Conservation (phyloP, 1,140 invertebrate species). For the Parasteatoda tepidariorum region DNA sequence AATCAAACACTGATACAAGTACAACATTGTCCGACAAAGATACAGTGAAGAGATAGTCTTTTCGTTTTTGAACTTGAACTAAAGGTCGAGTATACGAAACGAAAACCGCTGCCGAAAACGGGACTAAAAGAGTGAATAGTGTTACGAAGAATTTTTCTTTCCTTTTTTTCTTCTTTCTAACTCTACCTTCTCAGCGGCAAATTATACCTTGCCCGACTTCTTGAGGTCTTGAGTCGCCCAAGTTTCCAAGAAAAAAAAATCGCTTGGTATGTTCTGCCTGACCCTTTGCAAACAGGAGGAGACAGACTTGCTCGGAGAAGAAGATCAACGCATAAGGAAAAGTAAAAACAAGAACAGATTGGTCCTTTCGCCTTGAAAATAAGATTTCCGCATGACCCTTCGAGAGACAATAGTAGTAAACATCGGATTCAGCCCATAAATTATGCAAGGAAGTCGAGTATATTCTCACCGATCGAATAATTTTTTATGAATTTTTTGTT, state of each 20-base stretch:
- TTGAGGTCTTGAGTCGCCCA: constrained; percentile 2
- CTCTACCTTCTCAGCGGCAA: not conserved
- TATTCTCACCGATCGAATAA: not conserved
- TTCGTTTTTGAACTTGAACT: constrained; percentile 30
- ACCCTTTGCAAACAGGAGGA: not conserved
- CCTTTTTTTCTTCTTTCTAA: not conserved
- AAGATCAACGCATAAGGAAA: not conserved
- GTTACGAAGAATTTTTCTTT: not conserved
- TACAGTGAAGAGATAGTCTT: constrained; percentile 5
- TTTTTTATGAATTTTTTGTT: not conserved
- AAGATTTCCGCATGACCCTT: not conserved
- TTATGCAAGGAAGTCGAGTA: not conserved
- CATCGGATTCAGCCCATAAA: not conserved
- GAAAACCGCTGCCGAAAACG: constrained; percentile 21
- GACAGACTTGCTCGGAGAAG: too few relatives aligned
- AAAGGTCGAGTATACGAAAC: constrained; percentile 5
- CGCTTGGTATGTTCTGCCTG: not conserved
- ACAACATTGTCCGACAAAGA: constrained; percentile 8
- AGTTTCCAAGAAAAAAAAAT: not conserved
- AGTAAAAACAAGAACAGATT: not conserved
- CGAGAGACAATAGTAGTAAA: not conserved
- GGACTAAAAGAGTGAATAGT: not conserved
- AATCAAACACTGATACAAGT: constrained; percentile 6
- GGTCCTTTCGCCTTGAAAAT: not conserved
- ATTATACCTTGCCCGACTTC: constrained; percentile 14